These are phyloP conservation scores for Maccullochella peelii DNA, from an alignment of 2,113 vertebrate species.

Conservation along the genomic window DNA sequence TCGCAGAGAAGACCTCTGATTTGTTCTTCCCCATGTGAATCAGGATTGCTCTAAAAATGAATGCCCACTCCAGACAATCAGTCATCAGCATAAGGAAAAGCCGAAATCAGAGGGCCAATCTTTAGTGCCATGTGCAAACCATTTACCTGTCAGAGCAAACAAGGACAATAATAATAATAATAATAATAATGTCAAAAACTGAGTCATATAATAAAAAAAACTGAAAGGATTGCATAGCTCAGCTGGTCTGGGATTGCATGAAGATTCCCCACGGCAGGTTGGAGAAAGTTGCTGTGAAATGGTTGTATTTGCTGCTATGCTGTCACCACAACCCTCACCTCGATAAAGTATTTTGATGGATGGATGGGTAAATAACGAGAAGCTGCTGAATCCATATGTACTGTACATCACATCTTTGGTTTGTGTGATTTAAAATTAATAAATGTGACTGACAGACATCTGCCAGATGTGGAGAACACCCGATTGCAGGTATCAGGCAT, in stretches of 20 bases:
- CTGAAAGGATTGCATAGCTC: not conserved
- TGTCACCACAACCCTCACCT: not conserved
- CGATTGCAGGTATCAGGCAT: not conserved
- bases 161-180: not conserved
- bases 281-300: not conserved
- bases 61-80: not conserved
- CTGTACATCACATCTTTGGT: not conserved
- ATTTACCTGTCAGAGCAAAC: not conserved
- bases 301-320: not conserved
- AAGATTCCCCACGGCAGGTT: not conserved
- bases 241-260: not conserved
- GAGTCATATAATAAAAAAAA: not conserved
- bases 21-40: not conserved
- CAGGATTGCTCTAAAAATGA: not conserved
- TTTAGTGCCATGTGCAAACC: not conserved
- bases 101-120: not conserved
- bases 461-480: not conserved
- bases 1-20: not conserved
- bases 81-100: not conserved
- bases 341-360: not conserved
- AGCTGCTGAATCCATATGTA: not conserved
- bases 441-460: too few relatives aligned
- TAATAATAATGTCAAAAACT: not conserved
- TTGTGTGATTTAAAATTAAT: not conserved
- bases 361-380: slow-evolving; percentile 5